A percentile compares a stretch with the other conserved stretches of the same genome.
Evolutionary conservation across 2,797 vertebrate species (phyloP).

Genomic region (Numenius phaeopus): DNA sequence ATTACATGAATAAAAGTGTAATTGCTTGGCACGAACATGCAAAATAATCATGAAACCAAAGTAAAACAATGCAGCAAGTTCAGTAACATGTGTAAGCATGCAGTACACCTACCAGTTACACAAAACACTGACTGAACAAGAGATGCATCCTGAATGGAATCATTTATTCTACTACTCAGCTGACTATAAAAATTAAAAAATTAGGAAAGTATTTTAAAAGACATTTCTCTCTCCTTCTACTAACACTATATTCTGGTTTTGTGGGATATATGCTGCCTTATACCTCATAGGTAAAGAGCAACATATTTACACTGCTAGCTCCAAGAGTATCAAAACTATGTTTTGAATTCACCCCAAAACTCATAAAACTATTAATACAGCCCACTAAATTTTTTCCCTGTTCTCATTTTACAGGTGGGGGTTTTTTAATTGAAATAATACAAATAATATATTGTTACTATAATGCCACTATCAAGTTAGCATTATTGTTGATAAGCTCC

Average conservation of each 20-base stretch:
- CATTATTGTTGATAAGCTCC: neutral
- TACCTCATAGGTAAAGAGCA: neutral
- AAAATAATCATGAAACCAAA: neutral
- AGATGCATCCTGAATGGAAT: neutral
- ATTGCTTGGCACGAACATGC: neutral
- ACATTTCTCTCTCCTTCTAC: neutral
- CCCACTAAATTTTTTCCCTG: neutral
- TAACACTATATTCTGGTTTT: neutral
- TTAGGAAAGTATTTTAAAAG: neutral
- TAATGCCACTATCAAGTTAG: neutral
- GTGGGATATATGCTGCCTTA: neutral
- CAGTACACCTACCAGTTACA: neutral
- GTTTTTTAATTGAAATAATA: neutral
- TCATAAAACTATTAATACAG: conserved; percentile 5
- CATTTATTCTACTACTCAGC: neutral
- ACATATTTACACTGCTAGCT: neutral
- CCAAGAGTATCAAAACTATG: neutral
- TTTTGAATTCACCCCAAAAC: conserved; percentile 33
- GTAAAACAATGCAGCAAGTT: neutral
- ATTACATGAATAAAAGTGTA: neutral
- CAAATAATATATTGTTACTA: neutral
- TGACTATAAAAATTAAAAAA: neutral
- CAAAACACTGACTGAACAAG: neutral
- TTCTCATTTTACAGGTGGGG: conserved; percentile 4
- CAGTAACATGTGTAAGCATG: neutral